Evolutionary conservation across 1,140 invertebrate species (phyloP), one percentile per base, ranked within the genome.

Genomic region (Alviniconcha marisindica): DNA sequence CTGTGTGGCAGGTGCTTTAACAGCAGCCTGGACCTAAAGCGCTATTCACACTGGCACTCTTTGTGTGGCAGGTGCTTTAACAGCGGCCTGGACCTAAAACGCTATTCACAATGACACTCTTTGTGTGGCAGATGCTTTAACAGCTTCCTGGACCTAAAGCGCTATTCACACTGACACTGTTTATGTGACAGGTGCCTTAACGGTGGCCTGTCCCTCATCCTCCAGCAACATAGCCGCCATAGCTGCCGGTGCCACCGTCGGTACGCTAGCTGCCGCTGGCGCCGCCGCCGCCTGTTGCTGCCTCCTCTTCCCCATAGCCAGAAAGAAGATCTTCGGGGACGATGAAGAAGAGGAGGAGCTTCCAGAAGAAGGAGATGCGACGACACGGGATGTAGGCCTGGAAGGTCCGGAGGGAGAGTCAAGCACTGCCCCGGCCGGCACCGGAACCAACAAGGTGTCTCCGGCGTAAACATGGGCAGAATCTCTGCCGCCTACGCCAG

Each of bases 261-360:
- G 71, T 5, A 38, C 28, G 2, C 40, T 74, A 15, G 71, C 38
- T 24, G 71, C 38, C 24, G 2, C 1, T 4, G 71, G 36, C 15
- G 71, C 71, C 21, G 21, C 12, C 21, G n/a, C 71, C 42, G 71
- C 71, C 38, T 40, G 40, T 18, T 74, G 71, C 38, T 74, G 71
- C 24, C 71, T 42, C 12, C 36, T 74, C 71, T 74, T 18, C 38
- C 38, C 40, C 71, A 28, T 28, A 33, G 71, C 71, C 71, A 40
- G 71, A n/a, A 40, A 44, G 36, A 74, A 74, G 38, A 40, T 74
- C 71, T 42, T 40, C 38, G 71, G 24, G 36, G 71, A 71, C 31
- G 66, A 74, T 15, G 71, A 74, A 5, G 71, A 74, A 33, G 71
- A 74, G 38, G 38, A 42, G 38, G 63, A 33, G 28, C 28, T 31